Percentiles rank a stretch among this genome's conserved stretches.
Conservation (phyloP, 2,113 vertebrate genomes). For the Phyllostomus hastatus region DNA sequence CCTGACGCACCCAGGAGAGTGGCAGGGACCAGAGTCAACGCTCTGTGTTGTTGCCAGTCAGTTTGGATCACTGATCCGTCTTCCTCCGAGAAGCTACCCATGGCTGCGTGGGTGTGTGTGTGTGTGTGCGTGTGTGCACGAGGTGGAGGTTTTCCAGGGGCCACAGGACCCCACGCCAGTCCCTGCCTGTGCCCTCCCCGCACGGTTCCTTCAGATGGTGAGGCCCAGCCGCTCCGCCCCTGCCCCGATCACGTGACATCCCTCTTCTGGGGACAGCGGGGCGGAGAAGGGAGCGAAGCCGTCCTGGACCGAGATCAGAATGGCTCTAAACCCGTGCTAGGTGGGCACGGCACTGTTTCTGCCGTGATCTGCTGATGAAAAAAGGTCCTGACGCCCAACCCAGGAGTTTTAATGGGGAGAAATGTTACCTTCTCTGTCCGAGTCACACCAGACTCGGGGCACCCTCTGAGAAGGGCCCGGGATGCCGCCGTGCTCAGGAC, state of each 20-base stretch:
- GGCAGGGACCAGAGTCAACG: constrained; percentile 16
- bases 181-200: neutral
- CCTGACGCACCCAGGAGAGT: constrained; percentile 2
- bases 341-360: neutral
- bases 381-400: neutral
- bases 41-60: constrained; percentile 16
- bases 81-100: constrained; percentile 45
- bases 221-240: rapidly evolving
- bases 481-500: neutral
- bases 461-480: neutral
- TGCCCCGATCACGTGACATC: rapidly evolving
- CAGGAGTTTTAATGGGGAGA: neutral
- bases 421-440: neutral
- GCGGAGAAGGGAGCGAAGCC: neutral
- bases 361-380: neutral
- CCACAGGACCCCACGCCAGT: neutral
- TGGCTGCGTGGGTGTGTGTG: neutral
- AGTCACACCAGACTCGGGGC: neutral
- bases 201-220: neutral
- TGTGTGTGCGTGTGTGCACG: neutral
- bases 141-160: neutral
- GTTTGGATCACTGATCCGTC: constrained; percentile 40
- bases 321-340: neutral
- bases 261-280: neutral
- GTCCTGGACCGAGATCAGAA: rapidly evolving